Base-by-base conservation (phyloP, 92 coral and sea anemone genomes). In the Ricordea florida region DNA sequence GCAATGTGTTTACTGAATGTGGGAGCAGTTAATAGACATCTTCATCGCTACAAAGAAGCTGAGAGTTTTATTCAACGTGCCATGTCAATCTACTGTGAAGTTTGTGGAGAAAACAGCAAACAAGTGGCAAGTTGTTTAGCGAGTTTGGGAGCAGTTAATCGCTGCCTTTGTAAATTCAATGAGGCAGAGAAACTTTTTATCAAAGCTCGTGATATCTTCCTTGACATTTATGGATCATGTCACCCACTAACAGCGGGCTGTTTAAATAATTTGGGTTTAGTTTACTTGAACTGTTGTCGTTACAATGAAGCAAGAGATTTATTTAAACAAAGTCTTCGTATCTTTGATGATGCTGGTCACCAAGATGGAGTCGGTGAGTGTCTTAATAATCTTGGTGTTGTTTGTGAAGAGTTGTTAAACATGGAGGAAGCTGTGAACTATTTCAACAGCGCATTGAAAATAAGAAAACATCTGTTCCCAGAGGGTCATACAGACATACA, bases 191-290 rank as follows among this genome's bases (percentile, higher is more conserved):
- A 52, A 28, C 46, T 42, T n/a, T 69, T 78, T 0, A 48, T 40
- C 15, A 68, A 78, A 24, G 77, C 84, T 6, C 84, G 66, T 15
- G 41, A 65, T 2, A 56, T 81, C 38, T 66, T 58, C 34, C 47
- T 46, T 5, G 67, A 59, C 43, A 51, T 80, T 60, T 80, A 61
- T 38, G 79, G 79, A 28, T 46, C 51, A 59, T 38, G 38, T 6
- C 79, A 80, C 36, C 78, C 74, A 31, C 33, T 21, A 8, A 67
- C 63, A 5, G 86, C 81, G n/a, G n/a, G 21, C 58, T 62, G 49
- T 32, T 52, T 81, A 29, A 68, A 36, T 33, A 81, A 81, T 53
- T 60, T 81, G 17, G 86, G 86, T 5, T 51, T 73, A 43, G 66
- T 81, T 53, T 74, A 72, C 47, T 40, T 66, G 0, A 16, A 9